Percentiles rank a stretch among this genome's conserved stretches.
phyloP scores from a whole-genome alignment of 2,888 invertebrate species.

The Ormyrus labotus region DNA sequence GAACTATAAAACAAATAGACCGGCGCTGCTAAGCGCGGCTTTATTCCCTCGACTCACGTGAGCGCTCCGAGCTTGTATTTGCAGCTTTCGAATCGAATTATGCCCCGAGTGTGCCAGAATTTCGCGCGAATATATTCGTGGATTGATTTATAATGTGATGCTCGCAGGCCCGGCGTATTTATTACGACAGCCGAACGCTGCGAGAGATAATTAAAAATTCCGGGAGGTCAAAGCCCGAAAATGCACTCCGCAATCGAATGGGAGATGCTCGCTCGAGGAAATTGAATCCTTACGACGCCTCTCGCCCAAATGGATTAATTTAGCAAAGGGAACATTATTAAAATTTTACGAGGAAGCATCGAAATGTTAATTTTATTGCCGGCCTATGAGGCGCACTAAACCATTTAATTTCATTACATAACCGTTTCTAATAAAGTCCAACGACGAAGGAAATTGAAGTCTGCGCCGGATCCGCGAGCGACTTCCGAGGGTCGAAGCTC shows the following conservation, averaged over 20 bases:
- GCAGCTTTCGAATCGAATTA: background rate
- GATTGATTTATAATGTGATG: conserved; percentile 17
- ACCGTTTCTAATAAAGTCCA: conserved; percentile 35
- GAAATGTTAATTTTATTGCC: conserved; percentile 38
- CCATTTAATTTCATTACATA: conserved; percentile 38
- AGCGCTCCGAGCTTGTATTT: background rate
- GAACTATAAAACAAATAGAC: conserved; percentile 35
- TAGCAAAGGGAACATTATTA: background rate
- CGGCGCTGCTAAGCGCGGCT: background rate
- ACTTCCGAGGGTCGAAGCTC: conserved; percentile 61
- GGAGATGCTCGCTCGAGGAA: background rate
- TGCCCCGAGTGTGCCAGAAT: no score
- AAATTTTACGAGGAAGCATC: conserved; percentile 26
- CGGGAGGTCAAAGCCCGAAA: background rate
- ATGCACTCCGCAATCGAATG: background rate
- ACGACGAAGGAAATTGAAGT: conserved; percentile 48
- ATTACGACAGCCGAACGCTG: background rate
- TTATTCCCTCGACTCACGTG: background rate
- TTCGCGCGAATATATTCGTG: background rate
- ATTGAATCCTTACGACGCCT: background rate
- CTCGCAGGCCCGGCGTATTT: conserved; percentile 7
- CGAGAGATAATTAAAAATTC: conserved; percentile 31
- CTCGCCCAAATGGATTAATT: background rate
- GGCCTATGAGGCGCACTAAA: conserved; percentile 10
- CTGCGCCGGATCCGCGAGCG: conserved; percentile 58